A percentile compares a stretch with the other conserved stretches of the same genome.
Evolutionary conservation across 2,113 vertebrate genomes (phyloP).

Genomic region (Tichodroma muraria): DNA sequence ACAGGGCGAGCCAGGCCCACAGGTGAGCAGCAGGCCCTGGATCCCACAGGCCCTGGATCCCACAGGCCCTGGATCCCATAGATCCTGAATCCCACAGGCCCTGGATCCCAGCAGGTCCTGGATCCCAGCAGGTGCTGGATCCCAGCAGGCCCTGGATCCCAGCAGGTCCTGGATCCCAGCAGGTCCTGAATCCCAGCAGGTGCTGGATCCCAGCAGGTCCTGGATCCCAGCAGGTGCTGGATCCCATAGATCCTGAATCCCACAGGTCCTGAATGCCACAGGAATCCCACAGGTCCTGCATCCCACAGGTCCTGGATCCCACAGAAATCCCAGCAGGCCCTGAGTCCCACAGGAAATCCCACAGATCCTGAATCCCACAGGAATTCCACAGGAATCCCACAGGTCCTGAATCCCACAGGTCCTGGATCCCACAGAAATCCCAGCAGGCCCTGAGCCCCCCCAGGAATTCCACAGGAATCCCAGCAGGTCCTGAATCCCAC

Average conservation of each 20-base stretch:
- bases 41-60: not conserved
- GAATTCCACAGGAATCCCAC: no score
- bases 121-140: not conserved
- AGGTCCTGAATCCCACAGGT: no score
- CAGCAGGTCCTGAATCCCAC: no score
- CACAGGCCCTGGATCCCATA: not conserved
- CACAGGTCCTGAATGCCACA: not conserved
- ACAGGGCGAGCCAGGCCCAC: constrained; percentile 69
- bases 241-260: not conserved
- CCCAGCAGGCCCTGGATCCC: no score
- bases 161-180: no score
- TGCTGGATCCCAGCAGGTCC: no score
- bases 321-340: no score
- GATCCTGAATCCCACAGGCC: no score
- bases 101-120: not conserved
- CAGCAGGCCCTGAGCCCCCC: no score
- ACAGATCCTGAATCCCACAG: not conserved
- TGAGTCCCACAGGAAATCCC: no score
- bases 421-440: not conserved
- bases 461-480: not conserved
- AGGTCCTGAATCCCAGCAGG: no score
- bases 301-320: no score
- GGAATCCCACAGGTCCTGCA: not conserved
- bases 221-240: not conserved
- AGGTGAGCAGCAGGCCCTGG: constrained; percentile 60